Percentiles rank a stretch among this genome's conserved stretches.
Evolutionary conservation across 2,888 invertebrate genomes (phyloP).

Genomic region (Tortricodes alternella): DNA sequence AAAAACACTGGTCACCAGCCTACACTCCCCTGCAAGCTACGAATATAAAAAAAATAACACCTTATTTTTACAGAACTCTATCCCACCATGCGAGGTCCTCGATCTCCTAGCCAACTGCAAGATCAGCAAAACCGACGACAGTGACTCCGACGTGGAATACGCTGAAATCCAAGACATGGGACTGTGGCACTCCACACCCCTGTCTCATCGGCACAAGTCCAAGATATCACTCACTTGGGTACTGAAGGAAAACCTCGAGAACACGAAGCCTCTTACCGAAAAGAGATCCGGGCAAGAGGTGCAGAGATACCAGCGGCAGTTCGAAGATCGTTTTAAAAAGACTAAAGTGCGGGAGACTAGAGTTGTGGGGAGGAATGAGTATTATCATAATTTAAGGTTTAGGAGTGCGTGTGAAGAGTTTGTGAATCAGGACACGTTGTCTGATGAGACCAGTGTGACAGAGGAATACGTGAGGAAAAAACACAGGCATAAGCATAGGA

Average conservation of each 20-base stretch:
- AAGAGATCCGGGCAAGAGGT: slow-evolving; percentile 44
- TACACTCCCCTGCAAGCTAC: too few species aligned
- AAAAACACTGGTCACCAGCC: too few species aligned
- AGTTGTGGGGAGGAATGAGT: slow-evolving; percentile 71
- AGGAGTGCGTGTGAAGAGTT: slow-evolving; percentile 72
- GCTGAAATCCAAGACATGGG: slow-evolving; percentile 76
- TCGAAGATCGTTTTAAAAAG: slow-evolving; percentile 55
- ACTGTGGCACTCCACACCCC: slow-evolving; percentile 75
- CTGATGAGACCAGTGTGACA: slow-evolving; percentile 64
- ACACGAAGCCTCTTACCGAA: slow-evolving; percentile 51
- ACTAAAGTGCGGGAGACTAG: slow-evolving; percentile 52
- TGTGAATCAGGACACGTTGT: slow-evolving; percentile 60
- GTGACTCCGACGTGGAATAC: slow-evolving; percentile 62
- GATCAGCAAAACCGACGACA: slow-evolving; percentile 49
- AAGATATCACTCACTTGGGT: slow-evolving; percentile 91
- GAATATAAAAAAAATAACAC: not conserved
- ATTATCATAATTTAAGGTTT: slow-evolving; percentile 75
- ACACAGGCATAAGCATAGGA: slow-evolving; percentile 75
- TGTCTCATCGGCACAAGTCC: slow-evolving; percentile 75
- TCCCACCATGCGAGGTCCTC: slow-evolving; percentile 61
- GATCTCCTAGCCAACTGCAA: slow-evolving; percentile 72
- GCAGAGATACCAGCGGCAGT: slow-evolving; percentile 46
- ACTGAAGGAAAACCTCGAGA: slow-evolving; percentile 84
- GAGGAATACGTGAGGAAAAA: slow-evolving; percentile 71
- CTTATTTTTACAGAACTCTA: slow-evolving; percentile 46